Base-by-base conservation (phyloP, 2,113 vertebrate species). In the Rhinogobius similis region DNA sequence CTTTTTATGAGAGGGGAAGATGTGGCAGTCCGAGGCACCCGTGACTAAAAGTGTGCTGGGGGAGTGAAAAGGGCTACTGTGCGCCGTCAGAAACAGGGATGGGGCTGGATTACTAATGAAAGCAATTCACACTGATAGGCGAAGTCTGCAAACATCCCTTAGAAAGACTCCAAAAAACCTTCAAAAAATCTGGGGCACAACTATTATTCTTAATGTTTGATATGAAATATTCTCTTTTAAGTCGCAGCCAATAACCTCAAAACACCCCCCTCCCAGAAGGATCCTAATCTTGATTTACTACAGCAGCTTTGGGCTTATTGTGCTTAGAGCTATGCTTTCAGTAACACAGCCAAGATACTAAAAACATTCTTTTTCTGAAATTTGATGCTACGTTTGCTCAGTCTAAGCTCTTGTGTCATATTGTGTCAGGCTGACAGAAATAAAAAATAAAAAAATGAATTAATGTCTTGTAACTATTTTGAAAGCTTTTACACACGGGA, bases 91-190 rank as follows among this genome's bases (percentile, higher is more conserved):
- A 83, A 87, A 91, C 86, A 88, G 78, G 84, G 84, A 90, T 87
- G 89, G 82, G 87, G 79, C 80, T 68, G 56, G 90, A 88, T 90
- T 90, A 88, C 86, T 91, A 90, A 91, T 91, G 86, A 90, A 90
- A 88, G 77, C 78, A 80, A 70, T 87, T 86, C 81, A 81, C 69
- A 83, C 70, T 68, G 66, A 76, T 74, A 71, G 79, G 69, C 78
- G 62, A 72, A 81, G 75, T 82, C 70, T 58, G 64, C 39, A 76
- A 77, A 83, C 73, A 86, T 75, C 62, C 72, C 67, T 75, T 70
- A 46, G 52, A 76, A 78, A 76, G 10, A 36, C 64, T 14, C 26
- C 44, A 23, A 63, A 56, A 59, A 55, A 26, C 18, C 59, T 75
- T 10, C 20, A n/a, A 50, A 50, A 77, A 67, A 78, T 79, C 75